Conservation (phyloP, 2,113 vertebrate genomes). For the Acrocephalus kingi region DNA sequence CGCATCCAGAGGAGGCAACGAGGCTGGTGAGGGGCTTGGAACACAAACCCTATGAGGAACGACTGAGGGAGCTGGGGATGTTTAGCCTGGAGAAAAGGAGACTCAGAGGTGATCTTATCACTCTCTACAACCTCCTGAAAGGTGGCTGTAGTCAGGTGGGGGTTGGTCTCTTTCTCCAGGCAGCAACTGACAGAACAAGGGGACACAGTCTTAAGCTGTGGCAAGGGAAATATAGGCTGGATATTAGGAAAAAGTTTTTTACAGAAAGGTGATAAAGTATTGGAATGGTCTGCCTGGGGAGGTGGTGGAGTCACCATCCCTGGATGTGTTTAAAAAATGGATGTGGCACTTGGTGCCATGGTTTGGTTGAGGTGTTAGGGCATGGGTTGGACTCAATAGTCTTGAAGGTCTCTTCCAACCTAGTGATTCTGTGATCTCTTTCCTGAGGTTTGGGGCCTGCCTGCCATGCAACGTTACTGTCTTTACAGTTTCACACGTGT, state of each 20-base stretch:
- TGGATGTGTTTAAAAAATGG: neutral
- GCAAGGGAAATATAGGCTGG: no score
- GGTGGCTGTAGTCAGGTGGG: no score
- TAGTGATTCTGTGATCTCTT: neutral
- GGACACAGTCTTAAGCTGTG: no score
- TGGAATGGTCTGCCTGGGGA: accelerated
- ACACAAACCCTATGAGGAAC: no score
- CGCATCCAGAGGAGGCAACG: no score
- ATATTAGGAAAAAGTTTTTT: neutral
- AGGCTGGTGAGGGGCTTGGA: no score
- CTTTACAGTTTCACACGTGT: neutral
- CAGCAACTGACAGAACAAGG: no score
- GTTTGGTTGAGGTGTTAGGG: neutral
- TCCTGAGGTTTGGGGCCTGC: neutral
- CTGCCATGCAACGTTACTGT: neutral
- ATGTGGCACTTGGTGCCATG: neutral
- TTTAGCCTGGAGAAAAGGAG: no score
- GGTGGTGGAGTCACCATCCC: neutral
- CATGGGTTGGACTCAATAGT: neutral
- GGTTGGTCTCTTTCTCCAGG: no score
- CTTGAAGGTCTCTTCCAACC: neutral
- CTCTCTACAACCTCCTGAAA: no score
- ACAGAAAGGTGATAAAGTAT: neutral
- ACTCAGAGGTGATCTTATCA: no score
- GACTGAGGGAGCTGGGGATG: no score